phyloP scores from a whole-genome alignment of 2,113 vertebrate species.

The Dromas ardeola region DNA sequence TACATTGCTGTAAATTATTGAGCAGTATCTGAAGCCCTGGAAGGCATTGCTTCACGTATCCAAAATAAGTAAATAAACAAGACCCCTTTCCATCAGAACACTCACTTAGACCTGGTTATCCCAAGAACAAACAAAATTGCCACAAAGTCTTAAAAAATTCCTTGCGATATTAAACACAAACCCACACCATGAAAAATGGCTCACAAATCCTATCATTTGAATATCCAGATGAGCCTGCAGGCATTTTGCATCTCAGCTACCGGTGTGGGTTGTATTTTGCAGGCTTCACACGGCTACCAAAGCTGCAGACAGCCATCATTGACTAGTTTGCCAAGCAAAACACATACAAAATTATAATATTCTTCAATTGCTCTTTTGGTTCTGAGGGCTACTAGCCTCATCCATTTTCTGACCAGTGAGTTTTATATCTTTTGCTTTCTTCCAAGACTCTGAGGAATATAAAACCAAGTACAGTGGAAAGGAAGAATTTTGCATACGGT shows the following conservation, averaged over 20 bases:
- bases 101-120: background rate
- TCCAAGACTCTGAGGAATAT: background rate
- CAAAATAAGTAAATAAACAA: background rate
- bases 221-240: background rate
- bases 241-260: background rate
- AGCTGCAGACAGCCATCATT: background rate
- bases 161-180: background rate
- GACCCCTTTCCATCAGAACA: background rate
- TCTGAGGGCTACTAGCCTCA: background rate
- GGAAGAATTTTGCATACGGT: background rate
- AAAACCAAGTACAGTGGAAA: background rate
- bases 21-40: background rate
- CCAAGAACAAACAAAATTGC: background rate
- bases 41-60: background rate
- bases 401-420: background rate
- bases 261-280: background rate
- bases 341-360: background rate
- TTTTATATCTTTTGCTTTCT: background rate
- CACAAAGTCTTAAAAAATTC: background rate
- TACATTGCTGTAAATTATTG: conserved; percentile 6
- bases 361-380: background rate
- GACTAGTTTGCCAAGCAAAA: background rate
- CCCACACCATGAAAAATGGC: background rate
- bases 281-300: background rate
- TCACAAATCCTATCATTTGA: background rate